Percentiles rank a stretch among this genome's conserved stretches.
Evolutionary conservation across 2,888 invertebrate genomes (phyloP).

Genomic region (Ochropacha duplaris): DNA sequence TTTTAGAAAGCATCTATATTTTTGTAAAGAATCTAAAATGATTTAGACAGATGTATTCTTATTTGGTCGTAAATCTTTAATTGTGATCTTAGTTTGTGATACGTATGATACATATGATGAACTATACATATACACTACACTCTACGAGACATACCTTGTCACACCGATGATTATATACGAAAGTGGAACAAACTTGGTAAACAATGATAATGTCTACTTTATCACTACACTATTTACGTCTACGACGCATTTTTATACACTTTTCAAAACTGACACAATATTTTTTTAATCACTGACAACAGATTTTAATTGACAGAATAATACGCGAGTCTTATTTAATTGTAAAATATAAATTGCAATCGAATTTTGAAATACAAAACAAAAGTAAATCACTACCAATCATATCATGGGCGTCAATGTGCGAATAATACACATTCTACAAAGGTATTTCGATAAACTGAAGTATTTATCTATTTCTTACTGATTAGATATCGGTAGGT

Average conservation of each 20-base stretch:
- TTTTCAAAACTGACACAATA: slow-evolving; percentile 15
- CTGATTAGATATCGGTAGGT: slow-evolving; percentile 72
- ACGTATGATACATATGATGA: too few species aligned
- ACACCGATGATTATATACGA: slow-evolving; percentile 49
- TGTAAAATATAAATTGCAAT: neutral
- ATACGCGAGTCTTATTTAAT: neutral
- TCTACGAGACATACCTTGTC: slow-evolving; percentile 52
- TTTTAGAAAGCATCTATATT: too few species aligned
- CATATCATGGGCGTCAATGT: slow-evolving; percentile 28
- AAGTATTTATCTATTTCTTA: slow-evolving; percentile 58
- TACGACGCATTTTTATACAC: slow-evolving; percentile 65
- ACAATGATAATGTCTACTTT: slow-evolving; percentile 62
- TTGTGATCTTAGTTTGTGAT: too few species aligned
- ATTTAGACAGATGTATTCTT: too few species aligned
- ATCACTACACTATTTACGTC: slow-evolving; percentile 70
- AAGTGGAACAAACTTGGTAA: slow-evolving; percentile 66
- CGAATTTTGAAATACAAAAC: neutral
- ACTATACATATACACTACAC: neutral
- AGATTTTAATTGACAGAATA: neutral
- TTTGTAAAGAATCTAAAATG: too few species aligned
- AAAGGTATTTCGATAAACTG: slow-evolving; percentile 67
- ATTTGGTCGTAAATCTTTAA: too few species aligned
- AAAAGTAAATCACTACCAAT: neutral
- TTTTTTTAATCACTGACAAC: neutral
- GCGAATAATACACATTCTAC: slow-evolving; percentile 55